Conservation (phyloP, 2,113 vertebrate species). For the Hypocryptadius cinnamomeus region DNA sequence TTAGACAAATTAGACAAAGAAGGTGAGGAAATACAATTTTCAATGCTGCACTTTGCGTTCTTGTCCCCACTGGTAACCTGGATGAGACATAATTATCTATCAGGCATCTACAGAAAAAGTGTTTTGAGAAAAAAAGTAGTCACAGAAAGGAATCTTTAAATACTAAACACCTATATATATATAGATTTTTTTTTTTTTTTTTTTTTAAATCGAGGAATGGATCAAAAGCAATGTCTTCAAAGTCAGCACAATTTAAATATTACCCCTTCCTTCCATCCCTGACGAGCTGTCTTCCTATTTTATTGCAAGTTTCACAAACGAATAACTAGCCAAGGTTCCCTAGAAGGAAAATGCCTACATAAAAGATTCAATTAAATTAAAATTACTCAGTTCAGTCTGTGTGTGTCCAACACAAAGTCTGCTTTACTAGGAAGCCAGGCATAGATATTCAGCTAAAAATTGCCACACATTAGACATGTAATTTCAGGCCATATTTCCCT, state of each 20-base stretch:
- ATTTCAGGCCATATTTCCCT: constrained; percentile 41
- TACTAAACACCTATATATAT: neutral
- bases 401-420: constrained; percentile 5
- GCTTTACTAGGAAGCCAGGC: constrained; percentile 10
- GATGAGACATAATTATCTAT: neutral
- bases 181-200: neutral
- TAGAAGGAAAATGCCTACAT: constrained; percentile 46
- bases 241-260: constrained; percentile 42
- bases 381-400: constrained; percentile 27
- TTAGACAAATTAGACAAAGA: neutral
- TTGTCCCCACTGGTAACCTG: neutral
- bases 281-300: constrained; percentile 36
- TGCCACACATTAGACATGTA: constrained; percentile 13
- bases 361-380: constrained; percentile 52
- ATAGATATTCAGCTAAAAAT: constrained; percentile 29
- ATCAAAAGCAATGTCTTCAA: constrained; percentile 26
- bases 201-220: neutral
- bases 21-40: neutral
- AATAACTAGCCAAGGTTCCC: constrained; percentile 41
- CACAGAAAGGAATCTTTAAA: neutral
- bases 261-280: constrained; percentile 18
- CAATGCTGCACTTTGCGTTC: neutral
- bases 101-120: neutral
- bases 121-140: neutral
- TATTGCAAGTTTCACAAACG: constrained; percentile 48